Base-by-base conservation (phyloP, 2,888 invertebrate species). In the Tridacna gigas region DNA sequence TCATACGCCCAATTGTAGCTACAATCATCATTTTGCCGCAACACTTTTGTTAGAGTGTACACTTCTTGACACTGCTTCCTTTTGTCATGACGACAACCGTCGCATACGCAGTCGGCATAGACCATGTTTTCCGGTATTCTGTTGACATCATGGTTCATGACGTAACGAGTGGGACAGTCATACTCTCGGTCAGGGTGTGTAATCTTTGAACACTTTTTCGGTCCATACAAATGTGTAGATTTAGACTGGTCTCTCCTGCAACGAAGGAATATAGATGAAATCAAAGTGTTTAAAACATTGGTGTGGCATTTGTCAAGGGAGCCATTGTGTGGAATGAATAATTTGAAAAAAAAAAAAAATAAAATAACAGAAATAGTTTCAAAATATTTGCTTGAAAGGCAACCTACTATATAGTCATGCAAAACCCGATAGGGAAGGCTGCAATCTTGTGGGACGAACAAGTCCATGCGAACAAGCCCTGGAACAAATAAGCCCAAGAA, bases 121-220 rank as follows among this genome's bases (percentile, higher is more conserved):
- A 86, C 83, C 11, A 83, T 66, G 45, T 83, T 83, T 73, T 79
- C 80, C 4, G 86, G 86, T 25, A 83, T 76, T 47, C 86, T 71
- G 74, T 80, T 74, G 26, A 56, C 22, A 61, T 86, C 86, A 67
- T 78, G 74, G 25, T 80, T 66, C 63, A 86, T 75, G 67, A 86
- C 76, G 71, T 80, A 83, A 69, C 79, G 66, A 0, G 76, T 78
- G 0, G 86, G 86, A 77, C 86, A 86, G 48, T 80, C 74, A 22
- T 51, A 48, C 22, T 81, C 74, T 9, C 26, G 13, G 22, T 60
- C 37, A 4, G 25, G 22, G 20, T 37, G 22, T 26, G 28, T 51
- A n/a, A 22, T 65, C 26, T 37, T 77, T 18, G 81, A 67, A 74
- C 84, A 84, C 51, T 65, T 71, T 45, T 63, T 78, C 12, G 63